Evolutionary conservation across 2,888 invertebrate genomes (phyloP).

Genomic region (Drosophila formosana): DNA sequence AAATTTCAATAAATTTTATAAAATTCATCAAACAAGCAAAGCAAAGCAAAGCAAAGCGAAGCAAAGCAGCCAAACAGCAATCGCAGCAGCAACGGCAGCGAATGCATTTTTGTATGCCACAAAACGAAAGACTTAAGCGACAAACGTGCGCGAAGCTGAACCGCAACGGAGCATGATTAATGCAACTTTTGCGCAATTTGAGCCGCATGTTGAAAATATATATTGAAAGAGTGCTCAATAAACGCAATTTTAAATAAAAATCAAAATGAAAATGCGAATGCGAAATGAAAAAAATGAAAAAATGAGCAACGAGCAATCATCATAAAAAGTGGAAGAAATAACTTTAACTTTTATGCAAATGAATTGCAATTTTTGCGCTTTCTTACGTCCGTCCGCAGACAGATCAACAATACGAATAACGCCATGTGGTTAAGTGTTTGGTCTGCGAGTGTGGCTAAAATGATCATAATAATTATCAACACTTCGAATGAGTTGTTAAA

Average conservation of each 20-base stretch:
- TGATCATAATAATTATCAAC: conserved; percentile 12
- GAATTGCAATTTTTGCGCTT: conserved; percentile 74
- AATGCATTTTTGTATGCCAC: conserved; percentile 45
- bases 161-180: conserved; percentile 56
- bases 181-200: conserved; percentile 74
- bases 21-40: conserved; percentile 39
- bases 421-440: conserved; percentile 6
- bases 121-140: conserved; percentile 76
- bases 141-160: conserved; percentile 46
- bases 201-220: conserved; percentile 59
- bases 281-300: neutral
- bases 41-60: conserved; percentile 1
- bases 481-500: conserved; percentile 17
- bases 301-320: conserved; percentile 14
- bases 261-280: neutral
- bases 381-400: conserved; percentile 34
- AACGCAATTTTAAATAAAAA: conserved; percentile 30
- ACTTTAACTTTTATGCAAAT: conserved; percentile 57
- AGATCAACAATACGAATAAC: conserved; percentile 23
- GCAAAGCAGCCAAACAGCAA: conserved; percentile 1
- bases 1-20: conserved; percentile 68
- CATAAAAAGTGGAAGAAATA: conserved; percentile 39
- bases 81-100: conserved; percentile 1
- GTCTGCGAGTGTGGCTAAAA: conserved; percentile 9
- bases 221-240: conserved; percentile 42